Base-by-base conservation (phyloP, 2,113 vertebrate genomes). In the Antennarius striatus region DNA sequence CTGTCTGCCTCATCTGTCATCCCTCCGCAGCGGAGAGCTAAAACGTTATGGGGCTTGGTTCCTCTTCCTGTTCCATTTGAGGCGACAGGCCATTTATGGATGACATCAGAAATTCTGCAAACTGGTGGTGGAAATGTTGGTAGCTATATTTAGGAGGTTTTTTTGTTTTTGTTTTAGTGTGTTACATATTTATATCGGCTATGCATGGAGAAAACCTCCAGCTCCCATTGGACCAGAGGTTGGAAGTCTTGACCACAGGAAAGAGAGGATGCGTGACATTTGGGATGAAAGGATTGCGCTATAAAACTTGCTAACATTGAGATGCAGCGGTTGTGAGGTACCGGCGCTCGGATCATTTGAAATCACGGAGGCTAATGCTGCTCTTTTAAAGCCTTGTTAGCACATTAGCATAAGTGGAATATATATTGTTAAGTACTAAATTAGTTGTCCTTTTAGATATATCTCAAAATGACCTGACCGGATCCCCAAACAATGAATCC, bases 1-100 rank as follows among this genome's bases (percentile, higher is more conserved):
- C 32, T 36, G 32, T 36, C 32, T 36, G 75, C 74, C 69, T 74
- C 82, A 76, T 88, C 64, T 56, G 81, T 85, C 68, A 80, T 68
- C 50, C 69, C 43, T 70, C 61, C 62, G 50, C 69, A 75, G 49
- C 40, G 40, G 63, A 70, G 36, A 51, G 30, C 75, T 70, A 45
- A 70, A 69, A 52, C 66, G 52, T 62, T 40, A 61, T 46, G 17
- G 49, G 52, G 40, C 40, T 61, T 42, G 53, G 42, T 66, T 69
- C 54, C 36, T 69, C 63, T 55, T 50, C 75, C 67, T 80, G 53
- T 54, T 48, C 32, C 56, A 76, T 17, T 62, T 56, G 28, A 50
- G 40, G 50, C 45, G 53, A 55, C 12, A 68, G 64, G 58, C 29
- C 36, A 39, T 63, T 57, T 53, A 46, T 17, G 56, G 39, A 63